Conservation (phyloP, 2,797 vertebrate genomes). For the Notolepis coatsorum region DNA sequence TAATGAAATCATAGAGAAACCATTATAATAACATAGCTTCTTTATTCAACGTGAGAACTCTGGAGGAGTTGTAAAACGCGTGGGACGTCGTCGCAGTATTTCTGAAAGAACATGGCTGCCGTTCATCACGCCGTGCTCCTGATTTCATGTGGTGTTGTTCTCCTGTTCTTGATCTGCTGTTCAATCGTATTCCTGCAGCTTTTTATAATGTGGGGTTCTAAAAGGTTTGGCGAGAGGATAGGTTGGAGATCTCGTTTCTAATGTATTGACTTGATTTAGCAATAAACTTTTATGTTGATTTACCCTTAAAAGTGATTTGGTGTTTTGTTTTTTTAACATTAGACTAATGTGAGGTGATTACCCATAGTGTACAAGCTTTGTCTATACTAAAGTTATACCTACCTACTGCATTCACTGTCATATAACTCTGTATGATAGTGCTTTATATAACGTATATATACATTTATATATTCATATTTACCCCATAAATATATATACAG, state of each 20-base stretch:
- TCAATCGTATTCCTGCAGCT: constrained; percentile 64
- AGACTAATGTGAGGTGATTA: too few species aligned
- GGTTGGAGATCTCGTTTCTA: constrained; percentile 43
- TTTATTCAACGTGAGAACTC: constrained; percentile 35
- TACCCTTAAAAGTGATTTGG: constrained; percentile 13
- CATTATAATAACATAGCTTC: constrained; percentile 33
- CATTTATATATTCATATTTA: too few species aligned
- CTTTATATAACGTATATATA: too few species aligned
- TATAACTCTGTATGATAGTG: too few species aligned
- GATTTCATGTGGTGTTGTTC: constrained; percentile 55
- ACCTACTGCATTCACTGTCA: too few species aligned
- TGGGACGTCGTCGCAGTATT: constrained; percentile 32
- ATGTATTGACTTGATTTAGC: constrained; percentile 60
- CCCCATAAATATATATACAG: too few species aligned
- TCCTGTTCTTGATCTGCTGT: constrained; percentile 73
- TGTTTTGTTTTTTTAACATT: too few species aligned
- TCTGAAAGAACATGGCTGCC: constrained; percentile 51
- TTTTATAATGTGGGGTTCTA: constrained; percentile 59
- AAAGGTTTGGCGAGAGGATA: constrained; percentile 46
- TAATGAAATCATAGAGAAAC: constrained; percentile 43
- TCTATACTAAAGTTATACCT: too few species aligned
- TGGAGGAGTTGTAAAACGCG: constrained; percentile 45
- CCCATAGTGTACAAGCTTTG: too few species aligned
- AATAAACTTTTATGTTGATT: constrained; percentile 71
- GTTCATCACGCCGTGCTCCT: constrained; percentile 51